Conservation (phyloP, 2,113 vertebrate species). For the Anarrhichthys ocellatus region DNA sequence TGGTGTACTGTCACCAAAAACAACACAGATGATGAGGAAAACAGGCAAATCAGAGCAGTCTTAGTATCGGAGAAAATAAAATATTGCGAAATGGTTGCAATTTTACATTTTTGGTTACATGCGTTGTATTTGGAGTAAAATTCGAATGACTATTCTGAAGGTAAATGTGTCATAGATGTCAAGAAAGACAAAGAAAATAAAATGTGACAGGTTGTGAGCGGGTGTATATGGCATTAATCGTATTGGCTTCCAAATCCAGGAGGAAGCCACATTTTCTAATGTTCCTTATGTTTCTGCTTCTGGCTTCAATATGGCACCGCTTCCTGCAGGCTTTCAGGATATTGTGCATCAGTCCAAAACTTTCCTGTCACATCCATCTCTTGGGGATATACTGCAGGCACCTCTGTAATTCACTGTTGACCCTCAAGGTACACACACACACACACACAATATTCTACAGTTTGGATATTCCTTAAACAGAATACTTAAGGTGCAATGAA, state of each 20-base stretch:
- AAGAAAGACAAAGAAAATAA: constrained; percentile 23
- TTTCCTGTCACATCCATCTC: constrained; percentile 67
- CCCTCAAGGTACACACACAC: constrained; percentile 33
- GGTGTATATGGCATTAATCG: constrained; percentile 48
- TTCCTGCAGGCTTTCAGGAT: constrained; percentile 66
- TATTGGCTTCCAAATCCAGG: constrained; percentile 46
- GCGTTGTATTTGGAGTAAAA: neutral
- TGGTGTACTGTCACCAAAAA: neutral
- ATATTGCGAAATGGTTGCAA: neutral
- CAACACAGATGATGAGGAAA: constrained; percentile 35
- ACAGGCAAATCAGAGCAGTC: neutral
- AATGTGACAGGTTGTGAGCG: constrained; percentile 26
- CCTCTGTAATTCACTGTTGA: constrained; percentile 46
- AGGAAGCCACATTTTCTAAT: constrained; percentile 37
- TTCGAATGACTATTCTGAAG: neutral
- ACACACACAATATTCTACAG: constrained; percentile 9
- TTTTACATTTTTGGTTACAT: neutral
- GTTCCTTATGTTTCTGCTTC: constrained; percentile 38
- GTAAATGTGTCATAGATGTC: neutral
- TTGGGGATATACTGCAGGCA: constrained; percentile 45
- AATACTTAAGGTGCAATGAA: neutral
- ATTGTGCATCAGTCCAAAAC: constrained; percentile 57
- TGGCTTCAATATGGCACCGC: constrained; percentile 35
- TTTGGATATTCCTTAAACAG: constrained; percentile 24
- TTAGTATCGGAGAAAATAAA: neutral